phyloP scores from a whole-genome alignment of 2,888 invertebrate genomes.

The Ceraclea dissimilis region DNA sequence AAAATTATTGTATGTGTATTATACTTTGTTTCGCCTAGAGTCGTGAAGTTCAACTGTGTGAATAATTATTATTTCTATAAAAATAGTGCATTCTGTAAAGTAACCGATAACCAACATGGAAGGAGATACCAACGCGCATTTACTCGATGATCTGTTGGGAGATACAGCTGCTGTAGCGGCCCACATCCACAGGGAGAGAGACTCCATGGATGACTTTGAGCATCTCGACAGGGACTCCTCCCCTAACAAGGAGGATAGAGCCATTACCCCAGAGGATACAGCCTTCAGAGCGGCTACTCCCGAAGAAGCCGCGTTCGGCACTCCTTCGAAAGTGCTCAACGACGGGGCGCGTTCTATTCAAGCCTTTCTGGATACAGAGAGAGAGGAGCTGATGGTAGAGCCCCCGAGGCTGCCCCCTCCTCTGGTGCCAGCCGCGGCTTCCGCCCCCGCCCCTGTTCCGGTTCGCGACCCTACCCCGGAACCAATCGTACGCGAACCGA shows the following conservation, averaged over 20 bases:
- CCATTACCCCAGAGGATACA: slow-evolving; percentile 15
- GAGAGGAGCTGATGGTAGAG: slow-evolving; percentile 39
- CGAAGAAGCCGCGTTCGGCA: slow-evolving; percentile 27
- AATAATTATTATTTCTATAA: background rate
- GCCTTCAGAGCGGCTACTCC: slow-evolving; percentile 21
- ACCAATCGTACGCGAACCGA: slow-evolving; percentile 11
- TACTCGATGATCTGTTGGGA: background rate
- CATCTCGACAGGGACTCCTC: slow-evolving; percentile 58
- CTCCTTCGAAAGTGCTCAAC: slow-evolving; percentile 33
- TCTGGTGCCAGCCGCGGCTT: slow-evolving; percentile 26
- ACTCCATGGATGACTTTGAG: slow-evolving; percentile 68
- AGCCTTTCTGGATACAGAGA: slow-evolving; percentile 44
- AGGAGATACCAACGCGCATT: background rate
- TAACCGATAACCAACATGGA: background rate
- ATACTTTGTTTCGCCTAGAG: background rate
- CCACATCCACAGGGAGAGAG: slow-evolving; percentile 50
- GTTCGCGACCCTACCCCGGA: slow-evolving; percentile 31
- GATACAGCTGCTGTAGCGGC: background rate
- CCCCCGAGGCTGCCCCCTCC: slow-evolving; percentile 23
- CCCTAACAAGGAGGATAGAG: slow-evolving; percentile 28
- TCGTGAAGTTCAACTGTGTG: background rate
- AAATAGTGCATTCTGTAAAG: background rate
- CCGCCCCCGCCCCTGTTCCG: slow-evolving; percentile 33
- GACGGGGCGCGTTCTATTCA: slow-evolving; percentile 30
- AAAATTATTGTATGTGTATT: background rate